Percentiles rank a stretch among this genome's conserved stretches.
phyloP scores from a whole-genome alignment of 2,113 vertebrate species.

The Cyprinodon tularosa region DNA sequence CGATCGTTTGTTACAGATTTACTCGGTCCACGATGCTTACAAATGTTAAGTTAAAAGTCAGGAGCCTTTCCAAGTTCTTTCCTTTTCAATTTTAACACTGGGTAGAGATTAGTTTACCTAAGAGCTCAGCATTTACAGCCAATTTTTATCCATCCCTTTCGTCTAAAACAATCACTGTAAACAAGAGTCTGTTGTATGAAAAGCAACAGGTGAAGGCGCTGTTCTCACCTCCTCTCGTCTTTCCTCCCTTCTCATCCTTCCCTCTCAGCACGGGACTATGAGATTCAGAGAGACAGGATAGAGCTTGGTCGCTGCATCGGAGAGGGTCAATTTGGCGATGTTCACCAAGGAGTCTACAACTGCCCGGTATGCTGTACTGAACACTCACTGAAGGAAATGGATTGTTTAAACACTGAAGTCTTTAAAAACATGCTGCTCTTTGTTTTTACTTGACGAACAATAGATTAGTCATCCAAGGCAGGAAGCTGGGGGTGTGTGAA shows the following conservation, averaged over 20 bases:
- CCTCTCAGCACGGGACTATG: constrained; percentile 93
- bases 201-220: neutral
- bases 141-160: neutral
- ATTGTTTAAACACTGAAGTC: neutral
- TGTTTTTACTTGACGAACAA: neutral
- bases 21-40: neutral
- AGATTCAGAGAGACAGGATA: constrained; percentile 96
- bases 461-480: too few relatives aligned
- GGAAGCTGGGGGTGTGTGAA: neutral
- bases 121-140: neutral
- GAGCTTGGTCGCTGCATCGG: constrained; percentile 97
- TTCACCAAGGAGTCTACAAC: constrained; percentile 95
- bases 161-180: constrained; percentile 14
- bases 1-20: neutral
- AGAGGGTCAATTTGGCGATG: constrained; percentile 98
- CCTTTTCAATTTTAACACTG: neutral
- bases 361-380: constrained; percentile 83
- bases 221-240: neutral
- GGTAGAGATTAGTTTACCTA: neutral
- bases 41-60: neutral
- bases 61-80: neutral
- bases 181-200: neutral
- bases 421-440: neutral
- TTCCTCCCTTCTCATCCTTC: neutral
- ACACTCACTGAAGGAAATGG: neutral